Percentiles rank a stretch among this genome's conserved stretches.
phyloP scores from a whole-genome alignment of 2,113 vertebrate genomes.

The Pollachius pollachius region DNA sequence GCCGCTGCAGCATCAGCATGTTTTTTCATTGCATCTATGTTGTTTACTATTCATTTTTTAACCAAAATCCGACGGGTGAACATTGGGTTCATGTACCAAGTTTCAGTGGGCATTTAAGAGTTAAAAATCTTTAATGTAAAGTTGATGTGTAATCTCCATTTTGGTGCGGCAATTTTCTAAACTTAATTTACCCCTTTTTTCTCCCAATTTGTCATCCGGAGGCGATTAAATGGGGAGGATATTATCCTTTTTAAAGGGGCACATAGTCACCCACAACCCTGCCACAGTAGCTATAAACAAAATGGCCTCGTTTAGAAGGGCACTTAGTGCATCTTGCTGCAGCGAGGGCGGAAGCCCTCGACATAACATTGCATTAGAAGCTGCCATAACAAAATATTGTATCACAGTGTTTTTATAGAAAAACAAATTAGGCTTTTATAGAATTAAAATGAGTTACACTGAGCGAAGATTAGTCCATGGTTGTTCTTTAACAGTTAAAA shows the following conservation, averaged over 20 bases:
- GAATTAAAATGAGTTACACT: too few relatives aligned
- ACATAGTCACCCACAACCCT: constrained; percentile 72
- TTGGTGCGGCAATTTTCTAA: constrained; percentile 66
- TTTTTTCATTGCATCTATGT: background rate
- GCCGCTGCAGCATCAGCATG: background rate
- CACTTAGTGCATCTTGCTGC: constrained; percentile 59
- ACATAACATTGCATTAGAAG: constrained; percentile 38
- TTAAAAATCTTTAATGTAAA: constrained; percentile 55
- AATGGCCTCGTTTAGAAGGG: constrained; percentile 71
- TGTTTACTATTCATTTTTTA: background rate
- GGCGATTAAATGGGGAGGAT: constrained; percentile 76
- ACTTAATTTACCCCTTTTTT: constrained; percentile 32
- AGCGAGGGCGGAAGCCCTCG: constrained; percentile 47
- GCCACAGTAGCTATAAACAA: constrained; percentile 76
- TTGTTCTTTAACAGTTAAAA: too few relatives aligned
- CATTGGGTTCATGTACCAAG: background rate
- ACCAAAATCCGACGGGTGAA: background rate
- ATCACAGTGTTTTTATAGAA: background rate
- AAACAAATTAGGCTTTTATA: too few relatives aligned
- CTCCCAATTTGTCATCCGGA: constrained; percentile 77
- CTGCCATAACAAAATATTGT: constrained; percentile 10
- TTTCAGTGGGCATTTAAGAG: constrained; percentile 37
- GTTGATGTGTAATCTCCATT: constrained; percentile 53
- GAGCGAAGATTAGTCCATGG: too few relatives aligned
- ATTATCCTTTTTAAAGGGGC: constrained; percentile 80